Evolutionary conservation across 2,888 invertebrate species (phyloP).

Genomic region (Steinernema carpocapsae): DNA sequence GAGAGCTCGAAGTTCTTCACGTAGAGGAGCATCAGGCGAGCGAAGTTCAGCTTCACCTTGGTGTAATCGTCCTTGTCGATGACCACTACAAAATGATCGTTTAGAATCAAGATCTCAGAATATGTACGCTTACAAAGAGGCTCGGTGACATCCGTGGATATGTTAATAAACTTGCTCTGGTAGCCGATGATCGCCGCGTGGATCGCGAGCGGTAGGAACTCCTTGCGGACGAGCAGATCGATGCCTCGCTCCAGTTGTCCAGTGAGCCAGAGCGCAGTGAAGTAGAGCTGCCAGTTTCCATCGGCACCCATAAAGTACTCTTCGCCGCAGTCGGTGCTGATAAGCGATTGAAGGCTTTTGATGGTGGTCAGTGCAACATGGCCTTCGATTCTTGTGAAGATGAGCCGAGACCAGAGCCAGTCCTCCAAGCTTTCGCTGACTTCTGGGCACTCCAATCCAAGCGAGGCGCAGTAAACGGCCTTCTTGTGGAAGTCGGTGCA

Average conservation of each 20-base stretch:
- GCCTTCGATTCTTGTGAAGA: conserved; percentile 57
- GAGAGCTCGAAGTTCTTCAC: conserved; percentile 65
- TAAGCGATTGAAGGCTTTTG: conserved; percentile 59
- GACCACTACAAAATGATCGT: conserved; percentile 49
- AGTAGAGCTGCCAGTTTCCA: conserved; percentile 57
- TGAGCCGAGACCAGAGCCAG: conserved; percentile 66
- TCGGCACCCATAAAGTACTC: conserved; percentile 63
- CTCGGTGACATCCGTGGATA: conserved; percentile 47
- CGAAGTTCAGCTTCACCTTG: conserved; percentile 60
- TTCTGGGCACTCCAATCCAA: conserved; percentile 57
- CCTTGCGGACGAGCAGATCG: conserved; percentile 53
- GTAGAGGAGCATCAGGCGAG: conserved; percentile 61
- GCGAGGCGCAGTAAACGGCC: conserved; percentile 58
- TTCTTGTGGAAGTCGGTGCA: conserved; percentile 60
- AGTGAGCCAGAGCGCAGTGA: conserved; percentile 63
- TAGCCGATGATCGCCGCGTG: conserved; percentile 62
- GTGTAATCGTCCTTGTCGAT: conserved; percentile 54
- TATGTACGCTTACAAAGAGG: conserved; percentile 36
- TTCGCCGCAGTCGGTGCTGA: conserved; percentile 65
- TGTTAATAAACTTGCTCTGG: conserved; percentile 51
- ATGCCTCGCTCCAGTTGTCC: conserved; percentile 66
- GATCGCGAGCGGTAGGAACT: conserved; percentile 55
- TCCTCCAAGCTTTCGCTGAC: conserved; percentile 62
- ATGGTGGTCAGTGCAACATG: conserved; percentile 53
- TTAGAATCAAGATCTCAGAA: not conserved